Evolutionary conservation across 2,797 vertebrate species (phyloP).

Genomic region (Falco biarmicus): DNA sequence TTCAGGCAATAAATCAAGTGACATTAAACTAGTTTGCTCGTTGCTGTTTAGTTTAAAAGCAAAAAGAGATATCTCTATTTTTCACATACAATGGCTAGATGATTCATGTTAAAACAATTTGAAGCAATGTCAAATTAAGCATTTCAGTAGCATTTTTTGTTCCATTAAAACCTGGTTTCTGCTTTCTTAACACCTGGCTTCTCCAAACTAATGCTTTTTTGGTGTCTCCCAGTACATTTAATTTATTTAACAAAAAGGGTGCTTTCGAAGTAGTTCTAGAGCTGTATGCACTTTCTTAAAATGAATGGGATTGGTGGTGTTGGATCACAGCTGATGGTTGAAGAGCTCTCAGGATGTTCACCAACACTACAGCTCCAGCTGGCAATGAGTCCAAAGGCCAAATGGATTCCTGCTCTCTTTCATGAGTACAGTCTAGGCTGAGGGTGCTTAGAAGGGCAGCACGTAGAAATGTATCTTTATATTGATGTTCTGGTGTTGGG

Average conservation of each 20-base stretch:
- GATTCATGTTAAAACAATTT: neutral
- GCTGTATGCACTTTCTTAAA: neutral
- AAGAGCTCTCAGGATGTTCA: neutral
- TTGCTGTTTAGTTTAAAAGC: neutral
- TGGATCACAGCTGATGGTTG: neutral
- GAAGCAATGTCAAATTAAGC: neutral
- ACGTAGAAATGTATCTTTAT: neutral
- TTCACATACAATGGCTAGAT: neutral
- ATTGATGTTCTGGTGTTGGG: neutral
- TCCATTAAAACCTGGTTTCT: neutral
- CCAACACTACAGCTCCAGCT: neutral
- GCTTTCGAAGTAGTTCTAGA: neutral
- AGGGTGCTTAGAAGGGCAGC: neutral
- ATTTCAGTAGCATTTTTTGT: neutral
- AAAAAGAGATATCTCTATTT: neutral
- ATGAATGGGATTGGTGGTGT: neutral
- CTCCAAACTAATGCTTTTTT: neutral
- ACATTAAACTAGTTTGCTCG: constrained; percentile 10
- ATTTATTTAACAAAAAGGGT: neutral
- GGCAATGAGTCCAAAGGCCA: neutral
- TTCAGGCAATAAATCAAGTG: constrained; percentile 42
- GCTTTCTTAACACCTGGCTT: neutral
- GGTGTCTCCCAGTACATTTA: neutral
- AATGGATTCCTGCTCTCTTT: neutral
- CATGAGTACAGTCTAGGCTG: fast-evolving